Evolutionary conservation across 1,140 invertebrate genomes (phyloP).

Genomic region (Platorchestia sp.): DNA sequence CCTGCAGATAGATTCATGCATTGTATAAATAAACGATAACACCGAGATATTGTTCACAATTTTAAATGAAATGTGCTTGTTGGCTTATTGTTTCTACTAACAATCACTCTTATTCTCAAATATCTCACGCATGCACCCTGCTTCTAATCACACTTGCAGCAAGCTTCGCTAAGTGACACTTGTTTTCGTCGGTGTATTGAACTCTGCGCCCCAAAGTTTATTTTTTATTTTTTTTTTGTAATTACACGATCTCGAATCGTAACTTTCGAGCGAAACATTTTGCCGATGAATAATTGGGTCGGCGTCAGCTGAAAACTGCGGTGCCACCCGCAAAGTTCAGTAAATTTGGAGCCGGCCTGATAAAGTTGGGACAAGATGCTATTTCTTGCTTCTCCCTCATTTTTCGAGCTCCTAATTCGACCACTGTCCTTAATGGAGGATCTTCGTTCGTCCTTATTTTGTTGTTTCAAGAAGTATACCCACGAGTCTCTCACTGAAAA

Average conservation of each 20-base stretch:
- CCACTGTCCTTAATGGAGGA: background rate
- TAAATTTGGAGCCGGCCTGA: background rate
- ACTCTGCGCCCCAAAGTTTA: background rate
- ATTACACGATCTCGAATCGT: background rate
- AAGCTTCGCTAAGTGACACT: background rate
- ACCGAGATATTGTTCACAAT: too few species aligned
- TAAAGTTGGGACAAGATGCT: background rate
- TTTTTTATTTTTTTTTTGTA: background rate
- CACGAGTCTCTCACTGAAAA: background rate
- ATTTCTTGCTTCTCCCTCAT: background rate
- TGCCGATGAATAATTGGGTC: background rate
- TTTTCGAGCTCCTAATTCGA: conserved; percentile 13
- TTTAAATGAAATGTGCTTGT: too few species aligned
- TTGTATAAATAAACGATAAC: too few species aligned
- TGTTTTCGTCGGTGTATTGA: background rate
- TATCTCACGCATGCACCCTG: too few species aligned
- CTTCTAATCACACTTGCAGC: too few species aligned
- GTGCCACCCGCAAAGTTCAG: background rate
- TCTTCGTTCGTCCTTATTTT: background rate
- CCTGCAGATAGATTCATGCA: too few species aligned
- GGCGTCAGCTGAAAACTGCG: background rate
- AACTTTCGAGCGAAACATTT: background rate
- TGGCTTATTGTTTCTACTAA: too few species aligned
- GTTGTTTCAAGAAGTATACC: background rate
- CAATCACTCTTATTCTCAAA: too few species aligned